Conservation (phyloP, 2,113 vertebrate species). For the Chlorocebus sabaeus region DNA sequence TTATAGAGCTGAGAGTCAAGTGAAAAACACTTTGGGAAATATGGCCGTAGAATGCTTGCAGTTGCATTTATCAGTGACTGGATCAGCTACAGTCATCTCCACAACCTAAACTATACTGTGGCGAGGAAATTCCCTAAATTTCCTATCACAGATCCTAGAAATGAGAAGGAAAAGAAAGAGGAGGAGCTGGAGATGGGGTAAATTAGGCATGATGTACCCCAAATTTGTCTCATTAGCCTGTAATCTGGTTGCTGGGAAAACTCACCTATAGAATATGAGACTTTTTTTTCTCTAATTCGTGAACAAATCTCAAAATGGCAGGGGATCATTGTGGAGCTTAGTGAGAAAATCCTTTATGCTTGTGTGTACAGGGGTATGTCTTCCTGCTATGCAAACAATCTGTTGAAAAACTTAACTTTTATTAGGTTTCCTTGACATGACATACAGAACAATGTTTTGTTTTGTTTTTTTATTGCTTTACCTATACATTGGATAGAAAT, state of each 20-base stretch:
- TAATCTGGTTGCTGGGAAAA: background rate
- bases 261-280: background rate
- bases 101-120: background rate
- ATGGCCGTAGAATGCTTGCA: background rate
- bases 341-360: background rate
- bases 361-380: background rate
- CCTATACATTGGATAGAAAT: background rate
- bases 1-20: background rate
- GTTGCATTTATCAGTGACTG: background rate
- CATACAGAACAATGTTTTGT: background rate
- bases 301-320: conserved; percentile 17
- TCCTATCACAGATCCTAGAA: background rate
- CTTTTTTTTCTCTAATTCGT: background rate
- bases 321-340: background rate
- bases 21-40: background rate
- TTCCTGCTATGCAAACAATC: background rate
- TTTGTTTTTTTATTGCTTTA: background rate
- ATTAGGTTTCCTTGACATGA: background rate
- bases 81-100: background rate
- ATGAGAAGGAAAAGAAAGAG: background rate
- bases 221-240: background rate
- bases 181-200: background rate
- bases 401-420: background rate
- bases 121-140: background rate
- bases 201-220: background rate